Percentiles rank a stretch among this genome's conserved stretches.
Evolutionary conservation across 2,888 invertebrate genomes (phyloP).

Genomic region (Agrilus cyanescens): DNA sequence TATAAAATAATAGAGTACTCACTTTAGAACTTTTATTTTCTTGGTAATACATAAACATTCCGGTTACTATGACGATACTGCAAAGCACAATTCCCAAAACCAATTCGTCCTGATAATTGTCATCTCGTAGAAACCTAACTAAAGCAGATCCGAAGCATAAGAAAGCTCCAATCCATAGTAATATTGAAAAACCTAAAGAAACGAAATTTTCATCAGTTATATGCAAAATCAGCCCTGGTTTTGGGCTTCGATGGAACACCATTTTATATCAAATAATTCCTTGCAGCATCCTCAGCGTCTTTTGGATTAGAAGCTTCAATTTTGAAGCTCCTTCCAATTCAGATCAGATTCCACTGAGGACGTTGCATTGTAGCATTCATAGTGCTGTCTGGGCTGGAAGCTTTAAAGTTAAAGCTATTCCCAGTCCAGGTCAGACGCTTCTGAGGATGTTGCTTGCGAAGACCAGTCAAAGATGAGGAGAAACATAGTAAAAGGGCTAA

Average conservation of each 20-base stretch:
- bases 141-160: constrained; percentile 55
- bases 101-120: constrained; percentile 43
- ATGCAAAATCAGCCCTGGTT: background rate
- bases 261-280: background rate
- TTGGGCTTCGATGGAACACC: background rate
- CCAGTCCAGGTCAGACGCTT: too few species aligned
- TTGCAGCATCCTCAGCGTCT: constrained; percentile 1
- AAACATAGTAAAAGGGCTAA: too few species aligned
- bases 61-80: constrained; percentile 55
- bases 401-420: too few species aligned
- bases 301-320: too few species aligned
- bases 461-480: too few species aligned
- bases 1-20: constrained; percentile 9
- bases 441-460: too few species aligned
- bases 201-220: constrained; percentile 20
- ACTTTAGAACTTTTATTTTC: constrained; percentile 58
- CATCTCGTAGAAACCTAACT: constrained; percentile 34
- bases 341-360: too few species aligned
- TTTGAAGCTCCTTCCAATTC: too few species aligned
- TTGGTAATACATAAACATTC: constrained; percentile 56
- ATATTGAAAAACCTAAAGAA: constrained; percentile 63
- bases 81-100: constrained; percentile 53
- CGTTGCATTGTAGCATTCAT: too few species aligned
- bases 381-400: too few species aligned
- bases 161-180: constrained; percentile 67